These are phyloP conservation scores for Cassiopea andromeda DNA, from an alignment of 30 jellyfish, hydroid and myxozoan genomes.

Conservation along the genomic window DNA sequence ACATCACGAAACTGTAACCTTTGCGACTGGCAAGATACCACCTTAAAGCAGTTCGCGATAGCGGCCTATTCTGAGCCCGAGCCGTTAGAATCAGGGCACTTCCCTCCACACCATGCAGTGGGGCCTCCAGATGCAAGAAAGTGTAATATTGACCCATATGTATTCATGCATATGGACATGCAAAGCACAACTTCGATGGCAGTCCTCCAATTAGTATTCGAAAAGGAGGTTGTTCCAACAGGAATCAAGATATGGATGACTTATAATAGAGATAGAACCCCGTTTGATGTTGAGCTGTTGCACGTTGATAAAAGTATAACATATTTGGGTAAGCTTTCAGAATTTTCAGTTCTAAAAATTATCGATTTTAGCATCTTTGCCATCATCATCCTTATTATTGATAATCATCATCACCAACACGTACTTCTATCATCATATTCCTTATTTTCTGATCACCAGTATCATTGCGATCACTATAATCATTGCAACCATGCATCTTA, in stretches of 20 bases:
- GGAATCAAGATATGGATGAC: slow-evolving; percentile 88
- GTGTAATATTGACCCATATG: slow-evolving; percentile 42
- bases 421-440: neutral
- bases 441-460: neutral
- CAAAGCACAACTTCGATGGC: neutral
- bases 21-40: slow-evolving; percentile 43
- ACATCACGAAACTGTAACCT: slow-evolving; percentile 45
- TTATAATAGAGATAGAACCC: slow-evolving; percentile 29
- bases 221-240: slow-evolving; percentile 81
- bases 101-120: slow-evolving; percentile 57
- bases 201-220: slow-evolving; percentile 72
- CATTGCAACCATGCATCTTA: neutral
- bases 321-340: slow-evolving; percentile 64
- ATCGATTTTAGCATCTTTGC: neutral
- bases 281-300: slow-evolving; percentile 64
- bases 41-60: slow-evolving; percentile 62
- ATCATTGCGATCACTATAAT: neutral
- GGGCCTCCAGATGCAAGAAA: slow-evolving; percentile 93
- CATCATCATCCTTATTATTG: neutral
- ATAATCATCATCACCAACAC: neutral
- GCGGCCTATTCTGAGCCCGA: slow-evolving; percentile 37
- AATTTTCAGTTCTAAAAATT: neutral
- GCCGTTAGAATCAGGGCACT: slow-evolving; percentile 5
- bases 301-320: slow-evolving; percentile 83
- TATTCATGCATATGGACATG: slow-evolving; percentile 60